Evolutionary conservation across 2,113 vertebrate genomes (phyloP).

Genomic region (Brachyistius frenatus): DNA sequence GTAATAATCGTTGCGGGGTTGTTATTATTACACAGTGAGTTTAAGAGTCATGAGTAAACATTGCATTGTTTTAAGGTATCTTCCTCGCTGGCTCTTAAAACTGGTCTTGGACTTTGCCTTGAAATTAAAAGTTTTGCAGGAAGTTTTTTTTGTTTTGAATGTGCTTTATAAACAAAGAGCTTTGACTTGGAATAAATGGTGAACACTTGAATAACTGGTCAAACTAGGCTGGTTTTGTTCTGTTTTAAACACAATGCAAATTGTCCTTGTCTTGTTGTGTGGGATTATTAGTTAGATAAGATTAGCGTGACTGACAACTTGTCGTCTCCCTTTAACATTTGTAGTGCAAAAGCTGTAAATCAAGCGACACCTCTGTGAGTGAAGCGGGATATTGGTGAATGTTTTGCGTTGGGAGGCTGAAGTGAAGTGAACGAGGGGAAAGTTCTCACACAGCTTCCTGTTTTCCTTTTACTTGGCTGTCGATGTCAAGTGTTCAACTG

Average conservation of each 20-base stretch:
- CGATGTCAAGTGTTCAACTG: slow-evolving; percentile 50
- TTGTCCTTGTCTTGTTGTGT: not conserved
- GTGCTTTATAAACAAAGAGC: not conserved
- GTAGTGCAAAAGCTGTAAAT: not conserved
- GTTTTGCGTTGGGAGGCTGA: slow-evolving; percentile 21
- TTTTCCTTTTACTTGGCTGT: slow-evolving; percentile 63
- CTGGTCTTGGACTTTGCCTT: not conserved
- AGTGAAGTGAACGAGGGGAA: slow-evolving; percentile 63
- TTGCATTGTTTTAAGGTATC: not conserved
- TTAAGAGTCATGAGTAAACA: no score
- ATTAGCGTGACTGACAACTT: not conserved
- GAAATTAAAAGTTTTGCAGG: not conserved
- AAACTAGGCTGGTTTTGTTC: not conserved
- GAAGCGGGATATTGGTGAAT: slow-evolving; percentile 17
- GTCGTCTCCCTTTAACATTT: not conserved
- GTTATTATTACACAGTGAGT: no score
- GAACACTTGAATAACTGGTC: not conserved
- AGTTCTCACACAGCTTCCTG: slow-evolving; percentile 76
- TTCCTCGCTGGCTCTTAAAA: not conserved
- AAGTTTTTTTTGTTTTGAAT: not conserved
- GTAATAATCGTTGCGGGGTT: no score
- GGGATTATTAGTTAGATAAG: not conserved
- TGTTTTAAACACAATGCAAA: not conserved
- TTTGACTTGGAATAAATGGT: not conserved
- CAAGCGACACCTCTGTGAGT: not conserved